phyloP scores from a whole-genome alignment of 2,797 vertebrate species.

The Helicolenus hilgendorfi region DNA sequence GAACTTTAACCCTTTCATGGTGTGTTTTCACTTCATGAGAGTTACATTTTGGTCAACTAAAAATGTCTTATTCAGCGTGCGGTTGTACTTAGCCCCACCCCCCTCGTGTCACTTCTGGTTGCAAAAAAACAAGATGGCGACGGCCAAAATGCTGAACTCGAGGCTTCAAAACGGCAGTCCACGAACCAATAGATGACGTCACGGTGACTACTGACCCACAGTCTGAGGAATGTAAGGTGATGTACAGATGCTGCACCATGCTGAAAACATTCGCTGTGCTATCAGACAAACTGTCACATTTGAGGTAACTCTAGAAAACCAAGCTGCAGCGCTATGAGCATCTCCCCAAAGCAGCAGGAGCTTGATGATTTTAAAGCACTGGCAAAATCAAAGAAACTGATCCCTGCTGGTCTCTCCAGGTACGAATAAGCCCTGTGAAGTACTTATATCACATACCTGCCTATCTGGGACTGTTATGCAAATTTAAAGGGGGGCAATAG shows the following conservation, averaged over 20 bases:
- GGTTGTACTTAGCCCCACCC: no score
- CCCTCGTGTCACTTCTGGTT: no score
- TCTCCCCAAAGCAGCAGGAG: constrained; percentile 17
- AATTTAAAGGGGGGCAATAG: constrained; percentile 36
- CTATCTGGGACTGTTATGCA: constrained; percentile 52
- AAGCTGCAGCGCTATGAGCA: neutral
- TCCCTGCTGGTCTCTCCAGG: constrained; percentile 13
- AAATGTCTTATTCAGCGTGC: rapidly evolving
- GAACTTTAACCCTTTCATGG: no score
- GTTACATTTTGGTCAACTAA: rapidly evolving
- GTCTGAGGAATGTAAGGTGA: constrained; percentile 1
- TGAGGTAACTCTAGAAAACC: constrained; percentile 3
- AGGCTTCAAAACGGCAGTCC: no score
- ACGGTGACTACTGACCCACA: neutral
- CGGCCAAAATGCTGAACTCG: no score
- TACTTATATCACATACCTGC: constrained; percentile 36
- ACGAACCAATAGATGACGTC: no score
- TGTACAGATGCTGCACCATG: neutral
- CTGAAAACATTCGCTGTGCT: constrained; percentile 14
- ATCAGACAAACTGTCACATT: constrained; percentile 18
- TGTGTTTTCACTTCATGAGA: no score
- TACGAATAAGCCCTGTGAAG: constrained; percentile 54
- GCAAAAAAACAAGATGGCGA: no score
- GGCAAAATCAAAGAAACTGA: constrained; percentile 49
- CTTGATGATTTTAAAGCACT: constrained; percentile 44